Evolutionary conservation across 2,113 vertebrate genomes (phyloP), one percentile per base, ranked within the genome.

Genomic region (Salvator merianae): DNA sequence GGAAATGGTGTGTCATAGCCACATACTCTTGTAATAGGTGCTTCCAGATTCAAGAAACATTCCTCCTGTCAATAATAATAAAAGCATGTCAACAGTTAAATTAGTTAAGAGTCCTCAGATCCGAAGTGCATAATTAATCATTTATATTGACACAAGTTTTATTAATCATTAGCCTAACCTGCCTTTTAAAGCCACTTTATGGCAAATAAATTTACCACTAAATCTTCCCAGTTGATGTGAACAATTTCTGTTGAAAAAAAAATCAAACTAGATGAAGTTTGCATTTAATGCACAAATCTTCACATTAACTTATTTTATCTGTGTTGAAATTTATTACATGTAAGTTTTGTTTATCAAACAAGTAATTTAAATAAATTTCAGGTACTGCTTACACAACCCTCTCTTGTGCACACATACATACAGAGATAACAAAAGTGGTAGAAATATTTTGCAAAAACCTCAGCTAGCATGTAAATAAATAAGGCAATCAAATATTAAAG

Each of bases 1-100:
- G 98, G 98, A 88, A 99, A 99, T 1, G 99, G 99, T 10, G 98
- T 99, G 94, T 99, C 98, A 38, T 99, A 99, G 75, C 99, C 99
- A 93, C 99, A 99, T 0, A 99, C 98, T 94, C 99, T 95, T 74
- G 96, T 91, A 93, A 99, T 98, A 82, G 99, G 99, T 80, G 98
- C 98, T 93, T 99, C 99, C 85, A 99, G 95, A 95, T 99, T 98
- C 87, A 99, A 96, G 90, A 99, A 99, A 88, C 99, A 99, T 89
- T 99, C 97, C 93, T 99, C 98, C 99, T 99, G 84, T 83, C 93
- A 90, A 92, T 18, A 91, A 74, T 83, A 93, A 50, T 62, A 93
- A 26, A 91, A 36, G 34, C n/a, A 88, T 76, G 74, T 59, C 77
- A 80, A 83, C 78, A 78, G 38, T 88, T 89, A 84, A 55, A 69